Evolutionary conservation across 2,888 invertebrate species (phyloP).

Genomic region (Heteropelma amictum): DNA sequence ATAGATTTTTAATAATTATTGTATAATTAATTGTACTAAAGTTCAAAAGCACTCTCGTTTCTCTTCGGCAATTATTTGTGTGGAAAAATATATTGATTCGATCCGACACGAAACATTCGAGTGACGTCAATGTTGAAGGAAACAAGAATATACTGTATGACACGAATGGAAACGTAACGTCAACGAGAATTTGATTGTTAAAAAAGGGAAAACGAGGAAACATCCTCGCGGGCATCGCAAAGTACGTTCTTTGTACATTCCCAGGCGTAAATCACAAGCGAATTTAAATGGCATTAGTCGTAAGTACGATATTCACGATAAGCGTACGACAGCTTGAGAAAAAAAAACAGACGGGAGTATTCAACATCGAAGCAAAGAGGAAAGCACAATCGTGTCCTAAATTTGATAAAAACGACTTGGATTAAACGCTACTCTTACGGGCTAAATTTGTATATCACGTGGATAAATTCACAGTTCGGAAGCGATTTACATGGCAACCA

Average conservation of each 20-base stretch:
- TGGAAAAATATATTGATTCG: not conserved
- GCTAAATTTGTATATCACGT: constrained; percentile 31
- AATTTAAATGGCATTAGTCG: constrained; percentile 9
- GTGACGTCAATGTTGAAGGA: not conserved
- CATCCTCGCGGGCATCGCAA: constrained; percentile 16
- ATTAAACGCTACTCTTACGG: constrained; percentile 23
- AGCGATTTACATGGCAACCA: constrained; percentile 25
- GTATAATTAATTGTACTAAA: constrained; percentile 44
- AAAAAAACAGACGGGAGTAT: not conserved
- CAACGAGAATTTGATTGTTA: not conserved
- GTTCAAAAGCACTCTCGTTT: constrained; percentile 26
- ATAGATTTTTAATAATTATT: constrained; percentile 26
- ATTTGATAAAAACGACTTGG: constrained; percentile 24
- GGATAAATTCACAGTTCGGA: constrained; percentile 40
- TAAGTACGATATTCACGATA: not conserved
- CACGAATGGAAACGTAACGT: constrained; percentile 28
- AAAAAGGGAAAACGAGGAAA: too few relatives aligned
- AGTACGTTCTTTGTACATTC: constrained; percentile 53
- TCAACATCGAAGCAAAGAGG: not conserved
- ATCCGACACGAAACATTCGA: not conserved
- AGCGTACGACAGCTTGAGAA: not conserved
- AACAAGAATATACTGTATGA: constrained; percentile 30
- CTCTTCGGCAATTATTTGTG: constrained; percentile 16
- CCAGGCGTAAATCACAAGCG: constrained; percentile 40
- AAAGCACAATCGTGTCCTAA: not conserved